Conservation (phyloP, 2,797 vertebrate genomes). For the Tinamus major region DNA sequence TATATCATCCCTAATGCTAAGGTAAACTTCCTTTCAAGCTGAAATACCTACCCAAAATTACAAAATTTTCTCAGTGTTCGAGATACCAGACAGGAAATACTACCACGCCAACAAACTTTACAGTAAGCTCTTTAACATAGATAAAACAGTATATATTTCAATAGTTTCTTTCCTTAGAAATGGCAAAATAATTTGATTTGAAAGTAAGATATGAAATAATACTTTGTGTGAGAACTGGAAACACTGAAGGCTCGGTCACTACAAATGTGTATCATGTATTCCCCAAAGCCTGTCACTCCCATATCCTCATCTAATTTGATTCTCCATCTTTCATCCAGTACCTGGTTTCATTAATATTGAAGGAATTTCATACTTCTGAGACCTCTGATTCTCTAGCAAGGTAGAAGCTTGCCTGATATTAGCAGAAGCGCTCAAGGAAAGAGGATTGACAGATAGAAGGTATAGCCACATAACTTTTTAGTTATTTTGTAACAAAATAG, state of each 20-base stretch:
- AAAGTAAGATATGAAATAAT: background rate
- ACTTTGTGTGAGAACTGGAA: background rate
- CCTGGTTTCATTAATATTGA: background rate
- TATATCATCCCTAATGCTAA: background rate
- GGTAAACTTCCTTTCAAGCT: background rate
- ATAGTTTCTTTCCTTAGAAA: background rate
- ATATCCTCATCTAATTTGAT: background rate
- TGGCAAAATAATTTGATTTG: background rate
- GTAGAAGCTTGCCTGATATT: background rate
- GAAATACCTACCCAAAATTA: background rate
- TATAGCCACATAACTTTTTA: background rate
- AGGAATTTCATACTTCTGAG: background rate
- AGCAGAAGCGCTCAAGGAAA: background rate
- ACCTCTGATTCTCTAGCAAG: background rate
- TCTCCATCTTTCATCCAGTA: background rate
- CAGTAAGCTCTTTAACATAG: background rate
- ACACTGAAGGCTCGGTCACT: background rate
- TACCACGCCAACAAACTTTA: background rate
- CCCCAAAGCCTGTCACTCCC: background rate
- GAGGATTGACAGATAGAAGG: background rate
- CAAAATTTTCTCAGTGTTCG: background rate
- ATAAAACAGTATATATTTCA: background rate
- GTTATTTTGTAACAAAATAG: background rate
- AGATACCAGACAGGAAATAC: background rate
- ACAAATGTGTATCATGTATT: background rate